Conservation (phyloP, 2,113 vertebrate species). For the Choloepus hoffmanni region DNA sequence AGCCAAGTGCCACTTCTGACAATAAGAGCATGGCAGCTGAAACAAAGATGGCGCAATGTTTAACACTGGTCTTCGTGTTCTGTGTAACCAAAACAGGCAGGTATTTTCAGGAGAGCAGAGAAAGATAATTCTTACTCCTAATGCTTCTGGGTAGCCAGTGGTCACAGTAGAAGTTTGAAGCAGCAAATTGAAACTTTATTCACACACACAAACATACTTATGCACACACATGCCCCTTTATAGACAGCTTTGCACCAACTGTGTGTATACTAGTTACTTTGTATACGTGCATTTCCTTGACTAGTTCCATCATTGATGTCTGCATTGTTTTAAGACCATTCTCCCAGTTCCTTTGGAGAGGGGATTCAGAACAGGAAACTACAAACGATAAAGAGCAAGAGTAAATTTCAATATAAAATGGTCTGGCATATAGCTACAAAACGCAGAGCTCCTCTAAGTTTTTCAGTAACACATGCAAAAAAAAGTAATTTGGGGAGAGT, state of each 20-base stretch:
- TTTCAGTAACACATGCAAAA: too few relatives aligned
- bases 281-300: not conserved
- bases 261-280: not conserved
- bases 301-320: not conserved
- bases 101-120: not conserved
- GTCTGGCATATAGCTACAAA: not conserved
- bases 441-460: too few relatives aligned
- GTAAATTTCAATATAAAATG: not conserved
- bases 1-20: not conserved
- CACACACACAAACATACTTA: not conserved
- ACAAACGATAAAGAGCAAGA: not conserved
- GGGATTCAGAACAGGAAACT: not conserved
- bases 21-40: not conserved
- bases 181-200: not conserved
- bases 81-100: not conserved
- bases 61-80: not conserved
- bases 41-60: not conserved
- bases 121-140: not conserved
- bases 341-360: not conserved
- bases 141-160: not conserved
- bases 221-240: not conserved
- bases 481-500: not conserved
- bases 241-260: not conserved
- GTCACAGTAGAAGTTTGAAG: not conserved
- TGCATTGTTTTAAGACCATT: constrained; percentile 18